A percentile compares a stretch with the other conserved stretches of the same genome.
phyloP scores from a whole-genome alignment of 2,113 vertebrate genomes.

The Hippocampus guttulatus region DNA sequence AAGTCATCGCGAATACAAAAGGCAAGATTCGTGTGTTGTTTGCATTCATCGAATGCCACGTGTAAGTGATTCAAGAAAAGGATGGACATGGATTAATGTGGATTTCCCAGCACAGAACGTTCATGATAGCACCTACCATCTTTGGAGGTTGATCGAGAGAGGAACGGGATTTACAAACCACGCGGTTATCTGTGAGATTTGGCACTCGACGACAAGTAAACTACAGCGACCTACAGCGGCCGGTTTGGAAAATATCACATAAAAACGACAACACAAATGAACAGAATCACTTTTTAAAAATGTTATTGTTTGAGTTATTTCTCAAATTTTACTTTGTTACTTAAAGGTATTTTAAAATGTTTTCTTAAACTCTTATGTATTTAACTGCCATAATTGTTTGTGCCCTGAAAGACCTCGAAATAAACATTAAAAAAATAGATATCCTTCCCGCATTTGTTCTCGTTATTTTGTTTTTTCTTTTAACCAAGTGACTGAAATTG shows the following conservation, averaged over 20 bases:
- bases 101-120: background rate
- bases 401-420: background rate
- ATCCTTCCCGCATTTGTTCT: too few species aligned
- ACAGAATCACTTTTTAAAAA: too few species aligned
- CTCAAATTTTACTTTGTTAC: background rate
- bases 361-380: too few species aligned
- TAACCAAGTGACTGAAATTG: too few species aligned
- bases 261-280: too few species aligned
- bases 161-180: constrained; percentile 51
- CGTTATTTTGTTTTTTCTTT: too few species aligned
- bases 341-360: background rate
- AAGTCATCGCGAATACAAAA: background rate
- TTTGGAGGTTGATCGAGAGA: constrained; percentile 66
- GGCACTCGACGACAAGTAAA: background rate
- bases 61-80: background rate
- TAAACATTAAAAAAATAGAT: background rate
- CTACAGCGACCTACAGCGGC: constrained; percentile 2
- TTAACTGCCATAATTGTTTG: background rate
- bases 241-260: background rate
- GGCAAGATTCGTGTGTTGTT: rapidly evolving
- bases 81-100: constrained; percentile 58
- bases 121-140: constrained; percentile 68
- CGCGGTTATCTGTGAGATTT: constrained; percentile 70
- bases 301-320: background rate
- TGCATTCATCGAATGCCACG: rapidly evolving